Percentiles rank a stretch among this genome's conserved stretches.
Conservation (phyloP, 2,113 vertebrate species). For the Thomomys bottae region DNA sequence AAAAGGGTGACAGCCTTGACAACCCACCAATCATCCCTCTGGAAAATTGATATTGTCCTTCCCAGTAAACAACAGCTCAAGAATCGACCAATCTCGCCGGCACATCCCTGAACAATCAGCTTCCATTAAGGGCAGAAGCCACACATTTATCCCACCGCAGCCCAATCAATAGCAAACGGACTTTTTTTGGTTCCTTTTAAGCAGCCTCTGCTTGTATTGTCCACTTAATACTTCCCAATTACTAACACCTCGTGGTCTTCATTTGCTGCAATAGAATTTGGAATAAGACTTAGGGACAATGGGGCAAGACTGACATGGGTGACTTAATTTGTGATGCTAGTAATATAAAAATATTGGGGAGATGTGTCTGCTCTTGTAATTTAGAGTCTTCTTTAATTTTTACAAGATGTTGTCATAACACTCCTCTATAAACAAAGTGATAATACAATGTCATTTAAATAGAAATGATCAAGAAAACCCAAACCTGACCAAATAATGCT, state of each 20-base stretch:
- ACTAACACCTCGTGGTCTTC: constrained; percentile 67
- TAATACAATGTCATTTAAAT: background rate
- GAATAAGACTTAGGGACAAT: background rate
- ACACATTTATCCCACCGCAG: constrained; percentile 85
- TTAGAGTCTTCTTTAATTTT: background rate
- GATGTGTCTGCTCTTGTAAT: background rate
- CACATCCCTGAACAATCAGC: constrained; percentile 89
- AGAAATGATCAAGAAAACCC: constrained; percentile 6
- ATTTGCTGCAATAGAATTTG: constrained; percentile 56
- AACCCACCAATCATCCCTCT: constrained; percentile 87
- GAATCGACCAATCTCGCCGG: constrained; percentile 86
- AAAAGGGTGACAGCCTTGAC: constrained; percentile 88
- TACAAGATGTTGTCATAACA: background rate
- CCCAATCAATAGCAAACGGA: constrained; percentile 85
- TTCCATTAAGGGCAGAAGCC: constrained; percentile 89
- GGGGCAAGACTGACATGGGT: background rate
- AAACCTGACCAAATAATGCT: background rate
- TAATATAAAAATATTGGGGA: background rate
- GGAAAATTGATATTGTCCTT: constrained; percentile 90
- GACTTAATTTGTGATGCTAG: constrained; percentile 47
- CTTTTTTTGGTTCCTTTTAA: constrained; percentile 76
- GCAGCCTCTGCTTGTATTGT: constrained; percentile 76
- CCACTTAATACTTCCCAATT: constrained; percentile 78
- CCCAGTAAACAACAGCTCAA: constrained; percentile 89
- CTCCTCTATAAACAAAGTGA: background rate